Evolutionary conservation across 2,888 invertebrate genomes (phyloP), one percentile per base, ranked within the genome.

Genomic region (Andrena minutula): DNA sequence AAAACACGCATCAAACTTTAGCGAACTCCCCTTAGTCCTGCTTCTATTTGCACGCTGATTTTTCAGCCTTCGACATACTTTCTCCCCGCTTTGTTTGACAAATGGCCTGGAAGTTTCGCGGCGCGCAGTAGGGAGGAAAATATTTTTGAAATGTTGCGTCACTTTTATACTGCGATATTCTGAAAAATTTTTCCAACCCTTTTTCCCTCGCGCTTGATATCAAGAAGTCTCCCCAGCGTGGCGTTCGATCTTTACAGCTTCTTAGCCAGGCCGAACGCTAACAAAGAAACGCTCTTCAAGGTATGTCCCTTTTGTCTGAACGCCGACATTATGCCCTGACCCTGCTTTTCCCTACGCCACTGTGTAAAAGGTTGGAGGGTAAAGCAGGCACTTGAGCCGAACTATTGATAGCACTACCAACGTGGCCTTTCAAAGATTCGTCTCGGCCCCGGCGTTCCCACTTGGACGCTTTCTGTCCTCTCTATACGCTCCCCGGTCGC

Each of bases 391-490:
- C 84, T 85, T 82, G 70, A 85, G 76, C 58, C 83, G 81, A 88
- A 90, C 89, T 89, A 89, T 89, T 89, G 89, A 89, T 89, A 89
- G 89, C 87, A 78, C 82, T 81, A 82, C 82, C 89, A 85, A 85
- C 87, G 79, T 82, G 89, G 87, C 82, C 87, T 88, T 89, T 90
- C 84, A 88, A 82, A 86, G 79, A 88, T 90, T 89, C 84, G 89
- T 84, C 81, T 86, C 75, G 83, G 77, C 63, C 77, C 69, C 56
- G 49, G 75, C 77, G 56, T 85, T 75, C 79, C 60, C 79, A 63
- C 61, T 76, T 56, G 68, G 64, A 74, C 68, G 60, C 10, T 58
- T 71, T 69, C 65, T 64, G 71, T 64, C 32, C 63, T 49, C 82
- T 56, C 49, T 26, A 23, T 20, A n/a, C 32, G 51, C 26, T 23